phyloP scores from a whole-genome alignment of 1,140 invertebrate species.

The Oncopodura yosiiana region DNA sequence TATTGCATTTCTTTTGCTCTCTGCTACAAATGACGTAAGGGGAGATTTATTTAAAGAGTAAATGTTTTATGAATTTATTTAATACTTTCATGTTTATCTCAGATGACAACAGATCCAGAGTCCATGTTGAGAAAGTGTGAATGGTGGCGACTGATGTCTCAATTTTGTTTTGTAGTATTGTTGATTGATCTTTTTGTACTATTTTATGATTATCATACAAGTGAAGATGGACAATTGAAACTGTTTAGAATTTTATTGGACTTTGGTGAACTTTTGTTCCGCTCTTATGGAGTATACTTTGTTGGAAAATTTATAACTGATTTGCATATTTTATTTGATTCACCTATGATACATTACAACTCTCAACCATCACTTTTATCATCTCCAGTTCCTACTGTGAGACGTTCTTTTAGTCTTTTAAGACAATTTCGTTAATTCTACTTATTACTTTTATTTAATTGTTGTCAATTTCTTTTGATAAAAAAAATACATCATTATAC shows the following conservation, averaged over 20 bases:
- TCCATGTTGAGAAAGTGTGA: constrained; percentile 27
- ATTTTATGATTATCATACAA: constrained; percentile 15
- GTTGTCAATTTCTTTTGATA: too few relatives aligned
- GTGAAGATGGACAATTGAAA: constrained; percentile 10
- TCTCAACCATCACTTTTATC: constrained; percentile 11
- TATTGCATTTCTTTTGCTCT: constrained; percentile 27
- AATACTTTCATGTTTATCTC: neutral
- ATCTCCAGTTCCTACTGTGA: neutral
- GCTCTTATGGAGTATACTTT: constrained; percentile 28
- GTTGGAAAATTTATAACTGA: constrained; percentile 29
- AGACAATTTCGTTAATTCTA: too few relatives aligned
- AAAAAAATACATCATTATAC: too few relatives aligned
- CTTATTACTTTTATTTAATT: too few relatives aligned
- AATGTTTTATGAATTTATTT: neutral
- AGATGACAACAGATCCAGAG: constrained; percentile 32
- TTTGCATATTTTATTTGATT: constrained; percentile 19
- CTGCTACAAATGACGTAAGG: constrained; percentile 28
- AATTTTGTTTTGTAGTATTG: constrained; percentile 19
- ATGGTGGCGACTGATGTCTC: constrained; percentile 24
- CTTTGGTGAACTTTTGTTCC: constrained; percentile 21
- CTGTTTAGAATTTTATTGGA: constrained; percentile 11
- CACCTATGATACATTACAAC: constrained; percentile 24
- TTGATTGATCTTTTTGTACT: constrained; percentile 18
- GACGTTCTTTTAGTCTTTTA: neutral
- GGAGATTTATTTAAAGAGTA: neutral